Base-by-base conservation (phyloP, 23 tunicate species). In the Phallusia fumigata region DNA sequence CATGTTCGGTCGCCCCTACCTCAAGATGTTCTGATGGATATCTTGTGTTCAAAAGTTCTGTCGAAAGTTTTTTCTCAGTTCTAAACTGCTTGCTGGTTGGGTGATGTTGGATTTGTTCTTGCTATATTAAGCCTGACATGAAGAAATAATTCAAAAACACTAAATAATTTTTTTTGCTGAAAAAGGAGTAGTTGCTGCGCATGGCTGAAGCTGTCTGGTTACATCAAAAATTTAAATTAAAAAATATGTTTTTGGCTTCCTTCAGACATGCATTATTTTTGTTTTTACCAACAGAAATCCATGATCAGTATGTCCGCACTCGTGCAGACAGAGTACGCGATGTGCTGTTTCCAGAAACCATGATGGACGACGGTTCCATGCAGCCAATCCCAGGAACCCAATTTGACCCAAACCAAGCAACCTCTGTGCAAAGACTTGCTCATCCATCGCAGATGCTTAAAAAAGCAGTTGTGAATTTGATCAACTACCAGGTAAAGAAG, bases 261-360 rank as follows among this genome's bases (percentile, higher is more conserved):
- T 51, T 51, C 58, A 51, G 15, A 18, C 18, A 13, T 13, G 18
- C 15, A 51, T 76, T 36, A 24, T n/a, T n/a, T n/a, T n/a, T n/a
- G n/a, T n/a, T n/a, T n/a, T n/a, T 52, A 58, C 65, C 72, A 52
- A 30, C 86, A 84, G 98, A 93, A 69, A 64, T 93, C 33, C 87
- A 79, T 82, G 89, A 88, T 52, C 90, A 88, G 58, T 84, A 49
- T 35, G 78, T 79, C 0, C 75, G 90, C 53, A 90, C 99, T 31
- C 86, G 96, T 13, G 96, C 93, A 16, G 99, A 95, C 44, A 78
- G 99, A 34, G 89, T 95, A 12, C 81, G 99, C 18, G 90, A 92
- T 72, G 96, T 86, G 32, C 85, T 95, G 78, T 95, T 95, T 73
- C 96, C 99, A 47, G 99, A 95, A 81, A 87, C 99, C 8, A 79